Base-by-base conservation (phyloP, 2,888 invertebrate species). In the Oligia strigilis region DNA sequence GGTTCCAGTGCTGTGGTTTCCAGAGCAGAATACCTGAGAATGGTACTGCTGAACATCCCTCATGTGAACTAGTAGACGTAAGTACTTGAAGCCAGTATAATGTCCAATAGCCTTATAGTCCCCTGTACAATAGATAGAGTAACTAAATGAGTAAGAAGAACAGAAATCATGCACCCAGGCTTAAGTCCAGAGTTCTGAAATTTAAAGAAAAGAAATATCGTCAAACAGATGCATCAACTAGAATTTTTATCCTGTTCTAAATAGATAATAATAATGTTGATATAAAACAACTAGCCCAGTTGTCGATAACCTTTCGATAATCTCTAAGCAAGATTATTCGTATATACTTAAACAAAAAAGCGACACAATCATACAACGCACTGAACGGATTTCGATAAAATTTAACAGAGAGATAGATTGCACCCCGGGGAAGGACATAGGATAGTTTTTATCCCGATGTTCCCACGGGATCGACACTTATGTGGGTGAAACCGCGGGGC, bases 1-100 rank as follows among this genome's bases (percentile, higher is more conserved):
- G 97, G 82, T 99, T 99, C 93, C 95, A 97, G 75, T 99, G 99
- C 95, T 99, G 99, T 93, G 99, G 99, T 66, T 99, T 99, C 93
- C 97, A 97, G 90, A 95, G 96, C 76, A 95, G 97, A 40, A 95
- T 95, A 86, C 94, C 95, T 72, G 94, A 94, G 73, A 95, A 94
- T 86, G 94, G 93, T 40, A 96, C 95, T 52, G 92, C 93, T 62
- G 97, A 97, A 77, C 97, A 97, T 90, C 98, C 98, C 11, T 94
- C 97, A 29, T 98, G 98, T 94, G 97, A 96, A 72, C 73, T 92
- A 70, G 97, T 98, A 83, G 97, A 97, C 95, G 97, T 97, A 92
- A 96, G 96, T 93, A 65, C 1, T 67, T 64, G 36, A 60, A 36
- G 14, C 60, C 29, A 78, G 36, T 83, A 60, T 43, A 78, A 77